Evolutionary conservation across 92 coral and sea anemone genomes (phyloP).

Genomic region (Virgularia gustaviana): DNA sequence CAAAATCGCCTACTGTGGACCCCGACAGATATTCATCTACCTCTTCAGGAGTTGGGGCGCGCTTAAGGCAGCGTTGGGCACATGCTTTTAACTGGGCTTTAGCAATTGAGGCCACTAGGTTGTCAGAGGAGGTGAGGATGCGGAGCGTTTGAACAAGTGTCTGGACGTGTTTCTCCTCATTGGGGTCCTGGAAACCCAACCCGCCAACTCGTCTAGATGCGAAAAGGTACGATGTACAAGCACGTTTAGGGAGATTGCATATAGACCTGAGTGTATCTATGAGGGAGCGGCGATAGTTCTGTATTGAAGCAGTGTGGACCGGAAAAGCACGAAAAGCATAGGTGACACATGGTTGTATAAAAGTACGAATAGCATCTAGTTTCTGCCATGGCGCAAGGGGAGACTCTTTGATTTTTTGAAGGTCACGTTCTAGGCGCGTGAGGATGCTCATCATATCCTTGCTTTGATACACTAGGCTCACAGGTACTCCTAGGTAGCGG

Average conservation of each 20-base stretch:
- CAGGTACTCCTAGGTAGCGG: constrained; percentile 29
- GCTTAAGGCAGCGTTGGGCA: constrained; percentile 12
- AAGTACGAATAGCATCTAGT: constrained; percentile 35
- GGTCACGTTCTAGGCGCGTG: constrained; percentile 9
- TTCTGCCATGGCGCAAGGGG: constrained; percentile 42
- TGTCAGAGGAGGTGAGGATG: constrained; percentile 23
- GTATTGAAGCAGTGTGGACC: neutral
- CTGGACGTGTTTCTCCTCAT: constrained; percentile 19
- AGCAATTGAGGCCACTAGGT: neutral
- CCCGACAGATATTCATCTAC: constrained; percentile 27
- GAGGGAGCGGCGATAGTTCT: neutral
- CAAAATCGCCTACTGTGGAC: neutral
- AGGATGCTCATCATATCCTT: constrained; percentile 7
- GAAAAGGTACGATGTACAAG: constrained; percentile 6
- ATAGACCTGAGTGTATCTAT: neutral
- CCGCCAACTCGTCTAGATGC: constrained; percentile 26
- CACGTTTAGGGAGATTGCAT: constrained; percentile 22
- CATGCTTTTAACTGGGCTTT: neutral
- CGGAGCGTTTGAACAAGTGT: constrained; percentile 16
- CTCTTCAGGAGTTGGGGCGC: neutral
- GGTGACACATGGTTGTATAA: constrained; percentile 29
- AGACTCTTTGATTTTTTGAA: constrained; percentile 12
- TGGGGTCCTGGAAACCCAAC: constrained; percentile 12
- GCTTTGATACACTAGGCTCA: constrained; percentile 3
- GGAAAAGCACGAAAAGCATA: constrained; percentile 23